Evolutionary conservation across 2,888 invertebrate genomes (phyloP), one percentile per base, ranked within the genome.

Genomic region (Hypolimnas misippus): DNA sequence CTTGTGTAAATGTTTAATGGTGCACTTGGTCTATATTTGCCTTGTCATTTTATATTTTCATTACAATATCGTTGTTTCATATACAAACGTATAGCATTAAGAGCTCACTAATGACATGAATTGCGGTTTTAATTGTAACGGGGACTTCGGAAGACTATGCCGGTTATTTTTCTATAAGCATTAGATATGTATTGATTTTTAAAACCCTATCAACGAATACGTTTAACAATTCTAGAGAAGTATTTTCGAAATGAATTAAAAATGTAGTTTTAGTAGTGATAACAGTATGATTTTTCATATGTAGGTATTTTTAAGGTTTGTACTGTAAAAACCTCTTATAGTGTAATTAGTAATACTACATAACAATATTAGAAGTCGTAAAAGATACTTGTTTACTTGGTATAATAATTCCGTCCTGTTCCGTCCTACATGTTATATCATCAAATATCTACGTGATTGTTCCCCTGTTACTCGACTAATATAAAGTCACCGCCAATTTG

Each of bases 401-500:
- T 3, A 17, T 42, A 42, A 16, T 16, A 42, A 42, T 42, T 8
- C 42, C 16, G 7, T 16, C 8, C 33, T 33, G 29, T 29, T 29
- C 29, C 2, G n/a, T n/a, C 8, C 10, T 40, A 42, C 14, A 49
- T n/a, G 8, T 16, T 29, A 49, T 7, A 49, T 49, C 49, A 14
- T 49, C 21, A 49, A 49, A 49, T 49, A 55, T 63, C 50, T 50
- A 35, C 46, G 19, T 31, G 46, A 33, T 33, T 51, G 25, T 63
- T 46, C 61, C 44, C 57, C 33, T 14, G 46, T 65, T 46, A 61
- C 61, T 55, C 60, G 59, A 61, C 57, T 53, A 59, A 57, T 65
- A 64, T 58, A 59, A 58, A 71, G 69, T 80, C 78, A 70, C 77
- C 72, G 74, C 70, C 77, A 81, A 83, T 87, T 86, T 78, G 76